A percentile compares a stretch with the other conserved stretches of the same genome.
Conservation (phyloP, 2,797 vertebrate species). For the Sus cebifrons region DNA sequence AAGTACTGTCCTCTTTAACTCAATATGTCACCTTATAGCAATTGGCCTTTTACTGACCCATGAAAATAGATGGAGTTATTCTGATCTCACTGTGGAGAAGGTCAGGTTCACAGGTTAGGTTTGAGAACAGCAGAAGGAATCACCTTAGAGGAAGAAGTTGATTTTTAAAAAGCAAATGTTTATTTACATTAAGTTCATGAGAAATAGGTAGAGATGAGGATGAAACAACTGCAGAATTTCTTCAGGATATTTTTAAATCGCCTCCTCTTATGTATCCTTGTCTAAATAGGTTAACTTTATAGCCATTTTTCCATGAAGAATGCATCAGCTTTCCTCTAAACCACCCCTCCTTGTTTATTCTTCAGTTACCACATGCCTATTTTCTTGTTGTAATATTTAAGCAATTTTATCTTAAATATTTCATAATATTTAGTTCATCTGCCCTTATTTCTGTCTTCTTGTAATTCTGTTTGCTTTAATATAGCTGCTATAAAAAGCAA, state of each 20-base stretch:
- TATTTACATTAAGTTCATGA: conserved; percentile 50
- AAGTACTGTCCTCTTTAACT: conserved; percentile 43
- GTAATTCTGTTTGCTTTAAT: conserved; percentile 15
- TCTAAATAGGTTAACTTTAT: not conserved
- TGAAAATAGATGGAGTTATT: conserved; percentile 53
- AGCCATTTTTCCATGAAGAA: not conserved
- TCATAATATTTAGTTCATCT: not conserved
- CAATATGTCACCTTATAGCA: conserved; percentile 23
- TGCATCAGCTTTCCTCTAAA: not conserved
- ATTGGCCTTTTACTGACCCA: conserved; percentile 10
- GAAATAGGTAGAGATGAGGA: conserved; percentile 47
- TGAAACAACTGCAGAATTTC: conserved; percentile 22
- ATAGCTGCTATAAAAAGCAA: not conserved
- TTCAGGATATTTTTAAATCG: conserved; percentile 32
- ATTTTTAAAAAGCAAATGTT: conserved; percentile 4
- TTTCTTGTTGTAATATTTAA: not conserved
- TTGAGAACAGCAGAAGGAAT: conserved; percentile 36
- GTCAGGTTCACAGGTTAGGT: conserved; percentile 57
- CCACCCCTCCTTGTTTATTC: not conserved
- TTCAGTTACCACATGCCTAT: not conserved
- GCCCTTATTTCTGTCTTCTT: not conserved
- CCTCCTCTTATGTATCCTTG: not conserved
- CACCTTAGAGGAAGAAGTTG: conserved; percentile 34
- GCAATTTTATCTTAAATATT: conserved; percentile 26
- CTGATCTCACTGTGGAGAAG: conserved; percentile 19